Evolutionary conservation across 2,797 vertebrate species (phyloP).

Genomic region (Myiotriccus ornatus): DNA sequence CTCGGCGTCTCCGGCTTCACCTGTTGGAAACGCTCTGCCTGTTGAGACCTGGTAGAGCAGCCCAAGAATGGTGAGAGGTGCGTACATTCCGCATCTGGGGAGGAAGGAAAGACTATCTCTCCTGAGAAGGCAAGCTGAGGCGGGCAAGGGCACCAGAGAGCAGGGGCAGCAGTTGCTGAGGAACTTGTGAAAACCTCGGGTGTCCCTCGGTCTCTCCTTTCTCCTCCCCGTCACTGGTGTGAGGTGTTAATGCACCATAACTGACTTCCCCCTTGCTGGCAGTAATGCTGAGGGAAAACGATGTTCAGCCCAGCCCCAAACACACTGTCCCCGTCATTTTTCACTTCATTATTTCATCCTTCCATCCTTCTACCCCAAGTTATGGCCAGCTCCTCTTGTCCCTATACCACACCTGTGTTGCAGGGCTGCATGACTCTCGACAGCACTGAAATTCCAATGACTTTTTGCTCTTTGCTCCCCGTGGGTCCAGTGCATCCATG

Average conservation of each 20-base stretch:
- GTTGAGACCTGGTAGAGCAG: background rate
- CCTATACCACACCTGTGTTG: background rate
- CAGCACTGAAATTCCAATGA: slow-evolving; percentile 9
- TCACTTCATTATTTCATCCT: background rate
- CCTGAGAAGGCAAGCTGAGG: too few species aligned
- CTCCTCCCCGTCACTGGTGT: accelerated
- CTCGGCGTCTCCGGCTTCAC: background rate
- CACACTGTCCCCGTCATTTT: background rate
- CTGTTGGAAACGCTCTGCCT: background rate
- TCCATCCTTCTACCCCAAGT: background rate
- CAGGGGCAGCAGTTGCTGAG: background rate
- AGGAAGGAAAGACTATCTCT: background rate
- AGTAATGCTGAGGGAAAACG: background rate
- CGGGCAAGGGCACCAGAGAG: background rate
- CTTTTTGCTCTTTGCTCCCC: slow-evolving; percentile 33
- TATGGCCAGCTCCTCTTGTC: too few species aligned
- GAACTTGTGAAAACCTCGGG: background rate
- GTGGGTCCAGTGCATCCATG: background rate
- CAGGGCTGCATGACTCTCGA: slow-evolving; percentile 16
- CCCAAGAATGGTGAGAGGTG: background rate
- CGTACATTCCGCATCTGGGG: too few species aligned
- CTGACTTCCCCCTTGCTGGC: background rate
- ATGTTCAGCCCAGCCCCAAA: background rate
- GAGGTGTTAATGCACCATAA: background rate
- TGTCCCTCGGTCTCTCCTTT: background rate